Conservation (phyloP, 2,797 vertebrate genomes). For the Brotogeris chrysoptera region DNA sequence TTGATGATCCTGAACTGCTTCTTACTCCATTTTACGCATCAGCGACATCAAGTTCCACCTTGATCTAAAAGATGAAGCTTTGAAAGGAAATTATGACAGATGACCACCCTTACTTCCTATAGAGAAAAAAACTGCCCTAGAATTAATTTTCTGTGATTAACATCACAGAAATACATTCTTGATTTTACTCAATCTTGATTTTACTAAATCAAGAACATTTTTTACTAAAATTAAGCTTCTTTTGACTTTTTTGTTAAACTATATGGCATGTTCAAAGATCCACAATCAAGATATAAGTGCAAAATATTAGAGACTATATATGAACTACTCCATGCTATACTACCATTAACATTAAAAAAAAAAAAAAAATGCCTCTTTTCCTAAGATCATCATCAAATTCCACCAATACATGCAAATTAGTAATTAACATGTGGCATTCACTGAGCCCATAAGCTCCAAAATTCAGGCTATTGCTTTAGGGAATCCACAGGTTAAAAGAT, state of each 20-base stretch:
- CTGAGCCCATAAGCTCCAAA: neutral
- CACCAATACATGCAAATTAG: neutral
- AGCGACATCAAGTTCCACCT: neutral
- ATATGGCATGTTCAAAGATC: neutral
- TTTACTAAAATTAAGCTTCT: neutral
- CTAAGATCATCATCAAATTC: neutral
- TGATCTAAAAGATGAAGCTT: neutral
- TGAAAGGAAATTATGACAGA: neutral
- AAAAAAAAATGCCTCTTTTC: neutral
- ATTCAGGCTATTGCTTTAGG: neutral
- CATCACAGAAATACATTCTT: neutral
- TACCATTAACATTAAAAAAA: neutral
- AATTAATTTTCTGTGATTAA: neutral
- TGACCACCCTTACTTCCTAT: neutral
- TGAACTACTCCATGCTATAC: neutral
- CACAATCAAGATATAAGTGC: neutral
- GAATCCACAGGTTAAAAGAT: neutral
- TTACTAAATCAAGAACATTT: neutral
- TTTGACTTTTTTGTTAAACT: neutral
- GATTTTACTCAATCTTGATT: too few relatives aligned
- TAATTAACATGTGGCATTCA: neutral
- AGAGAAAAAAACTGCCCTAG: neutral
- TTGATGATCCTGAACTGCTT: neutral
- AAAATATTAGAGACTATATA: neutral
- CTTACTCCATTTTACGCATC: neutral